Percentiles rank a stretch among this genome's conserved stretches.
phyloP scores from a whole-genome alignment of 2,797 vertebrate genomes.

The Dermochelys coriacea region DNA sequence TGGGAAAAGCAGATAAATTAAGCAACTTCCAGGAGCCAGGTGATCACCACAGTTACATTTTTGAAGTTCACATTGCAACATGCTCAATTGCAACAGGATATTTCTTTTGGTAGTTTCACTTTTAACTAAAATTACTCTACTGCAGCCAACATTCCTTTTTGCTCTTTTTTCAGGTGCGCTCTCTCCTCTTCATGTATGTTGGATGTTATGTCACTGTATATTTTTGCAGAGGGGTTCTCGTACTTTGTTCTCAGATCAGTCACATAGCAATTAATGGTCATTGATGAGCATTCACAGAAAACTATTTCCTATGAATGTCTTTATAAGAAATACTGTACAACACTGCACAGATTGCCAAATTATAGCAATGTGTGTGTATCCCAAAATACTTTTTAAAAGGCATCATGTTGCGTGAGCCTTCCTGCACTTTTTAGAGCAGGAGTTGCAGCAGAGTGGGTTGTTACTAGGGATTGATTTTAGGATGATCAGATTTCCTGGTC shows the following conservation, averaged over 20 bases:
- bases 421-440: background rate
- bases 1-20: background rate
- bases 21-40: background rate
- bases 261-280: background rate
- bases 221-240: background rate
- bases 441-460: background rate
- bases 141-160: background rate
- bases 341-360: accelerated
- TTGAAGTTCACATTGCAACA: background rate
- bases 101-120: background rate
- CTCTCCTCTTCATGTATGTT: background rate
- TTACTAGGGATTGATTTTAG: background rate
- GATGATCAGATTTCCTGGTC: background rate
- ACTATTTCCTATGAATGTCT: background rate
- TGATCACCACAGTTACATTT: background rate
- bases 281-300: background rate
- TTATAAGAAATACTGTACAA: background rate
- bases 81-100: background rate
- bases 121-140: background rate
- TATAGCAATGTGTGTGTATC: background rate
- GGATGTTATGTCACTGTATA: background rate
- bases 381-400: background rate
- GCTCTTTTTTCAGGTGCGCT: background rate
- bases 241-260: background rate
- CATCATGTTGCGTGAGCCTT: background rate